phyloP scores from a whole-genome alignment of 1,140 invertebrate species.

The Elysia chlorotica region DNA sequence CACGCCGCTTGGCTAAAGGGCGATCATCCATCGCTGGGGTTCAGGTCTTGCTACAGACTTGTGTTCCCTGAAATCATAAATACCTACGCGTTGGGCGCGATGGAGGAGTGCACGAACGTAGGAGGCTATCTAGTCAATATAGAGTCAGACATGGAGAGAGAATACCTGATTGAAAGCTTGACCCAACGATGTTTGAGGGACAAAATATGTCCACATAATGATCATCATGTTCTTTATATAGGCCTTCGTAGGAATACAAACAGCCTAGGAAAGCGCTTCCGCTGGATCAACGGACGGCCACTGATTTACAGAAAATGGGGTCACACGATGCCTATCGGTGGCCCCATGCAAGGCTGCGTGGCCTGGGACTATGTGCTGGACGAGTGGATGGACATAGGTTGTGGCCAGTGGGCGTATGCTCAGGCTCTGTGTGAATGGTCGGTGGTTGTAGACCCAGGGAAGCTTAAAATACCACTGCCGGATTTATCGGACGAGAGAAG shows the following conservation, averaged over 20 bases:
- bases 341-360: not conserved
- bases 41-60: no score
- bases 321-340: not conserved
- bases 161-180: not conserved
- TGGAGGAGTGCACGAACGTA: not conserved
- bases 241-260: not conserved
- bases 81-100: no score
- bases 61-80: no score
- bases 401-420: not conserved
- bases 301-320: not conserved
- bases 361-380: not conserved
- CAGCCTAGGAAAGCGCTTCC: not conserved
- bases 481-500: not conserved
- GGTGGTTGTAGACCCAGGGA: no score
- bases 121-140: not conserved
- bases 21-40: no score
- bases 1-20: no score
- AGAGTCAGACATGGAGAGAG: not conserved
- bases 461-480: no score
- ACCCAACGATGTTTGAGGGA: not conserved
- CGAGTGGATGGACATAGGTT: conserved; percentile 1
- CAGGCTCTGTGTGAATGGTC: no score
- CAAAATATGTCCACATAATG: no score
- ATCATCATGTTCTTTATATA: not conserved
- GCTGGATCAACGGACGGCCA: not conserved